A percentile compares a stretch with the other conserved stretches of the same genome.
phyloP scores from a whole-genome alignment of 1,140 invertebrate species.

The Drosophila funebris region DNA sequence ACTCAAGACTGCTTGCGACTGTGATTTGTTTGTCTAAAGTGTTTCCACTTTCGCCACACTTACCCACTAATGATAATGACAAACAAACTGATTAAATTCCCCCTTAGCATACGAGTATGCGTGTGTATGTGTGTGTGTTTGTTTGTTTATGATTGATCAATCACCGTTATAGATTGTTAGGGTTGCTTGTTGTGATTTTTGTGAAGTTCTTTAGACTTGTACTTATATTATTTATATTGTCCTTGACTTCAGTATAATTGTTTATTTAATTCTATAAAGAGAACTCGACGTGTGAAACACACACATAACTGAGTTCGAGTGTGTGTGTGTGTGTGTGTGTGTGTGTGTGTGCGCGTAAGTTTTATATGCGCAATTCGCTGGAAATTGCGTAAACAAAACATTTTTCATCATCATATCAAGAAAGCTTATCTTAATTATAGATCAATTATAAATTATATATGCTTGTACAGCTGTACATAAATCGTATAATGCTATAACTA shows the following conservation, averaged over 20 bases:
- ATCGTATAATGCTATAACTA: conserved; percentile 34
- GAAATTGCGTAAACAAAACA: conserved; percentile 66
- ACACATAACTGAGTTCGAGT: background rate
- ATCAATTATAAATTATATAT: conserved; percentile 67
- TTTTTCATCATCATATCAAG: conserved; percentile 43
- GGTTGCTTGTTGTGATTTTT: background rate
- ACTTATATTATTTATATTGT: conserved; percentile 29
- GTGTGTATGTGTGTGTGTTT: background rate
- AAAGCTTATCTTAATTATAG: conserved; percentile 79
- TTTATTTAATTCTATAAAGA: conserved; percentile 27
- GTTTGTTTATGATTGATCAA: conserved; percentile 40
- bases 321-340: conserved; percentile 8
- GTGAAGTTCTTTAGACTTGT: conserved; percentile 22
- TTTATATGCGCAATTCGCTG: conserved; percentile 44
- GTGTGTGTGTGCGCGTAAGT: conserved; percentile 21
- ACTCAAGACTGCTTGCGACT: conserved; percentile 14
- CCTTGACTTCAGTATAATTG: conserved; percentile 47
- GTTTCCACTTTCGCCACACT: conserved; percentile 41
- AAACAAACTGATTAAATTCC: conserved; percentile 41
- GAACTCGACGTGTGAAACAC: conserved; percentile 11
- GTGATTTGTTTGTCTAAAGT: conserved; percentile 21
- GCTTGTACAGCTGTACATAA: conserved; percentile 26
- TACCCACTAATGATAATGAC: conserved; percentile 28
- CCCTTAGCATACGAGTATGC: background rate
- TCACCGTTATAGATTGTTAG: conserved; percentile 7